phyloP scores from a whole-genome alignment of 2,113 vertebrate genomes.

The Tragulus kanchil region DNA sequence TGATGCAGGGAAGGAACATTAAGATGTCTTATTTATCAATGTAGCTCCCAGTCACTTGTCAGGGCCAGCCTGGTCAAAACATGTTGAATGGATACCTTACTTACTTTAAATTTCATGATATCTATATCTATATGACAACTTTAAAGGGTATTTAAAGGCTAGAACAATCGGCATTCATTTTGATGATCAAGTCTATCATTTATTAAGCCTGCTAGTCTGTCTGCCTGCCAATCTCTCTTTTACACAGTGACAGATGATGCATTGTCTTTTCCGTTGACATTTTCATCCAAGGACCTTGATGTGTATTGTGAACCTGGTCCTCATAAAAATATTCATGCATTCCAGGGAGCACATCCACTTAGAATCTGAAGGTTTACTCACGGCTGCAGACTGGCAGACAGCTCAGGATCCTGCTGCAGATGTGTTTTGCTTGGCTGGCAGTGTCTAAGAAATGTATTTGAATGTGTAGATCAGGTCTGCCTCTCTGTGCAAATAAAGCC shows the following conservation, averaged over 20 bases:
- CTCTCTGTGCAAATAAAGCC: slow-evolving; percentile 10
- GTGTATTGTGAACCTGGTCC: slow-evolving; percentile 6
- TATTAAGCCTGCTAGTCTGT: slow-evolving; percentile 66
- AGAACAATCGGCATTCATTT: slow-evolving; percentile 59
- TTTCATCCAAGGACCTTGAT: slow-evolving; percentile 68
- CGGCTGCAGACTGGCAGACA: slow-evolving; percentile 17
- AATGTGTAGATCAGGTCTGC: background rate
- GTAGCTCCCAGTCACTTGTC: background rate
- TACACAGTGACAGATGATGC: slow-evolving; percentile 52
- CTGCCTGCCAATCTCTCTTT: slow-evolving; percentile 51
- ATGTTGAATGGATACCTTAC: background rate
- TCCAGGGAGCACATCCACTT: background rate
- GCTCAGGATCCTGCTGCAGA: slow-evolving; percentile 8
- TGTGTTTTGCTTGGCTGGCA: slow-evolving; percentile 47
- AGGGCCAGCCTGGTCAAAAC: slow-evolving; percentile 29
- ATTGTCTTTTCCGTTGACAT: slow-evolving; percentile 64
- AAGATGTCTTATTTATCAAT: background rate
- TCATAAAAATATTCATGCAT: slow-evolving; percentile 61
- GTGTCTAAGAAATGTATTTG: slow-evolving; percentile 13
- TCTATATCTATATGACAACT: slow-evolving; percentile 14
- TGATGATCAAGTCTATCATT: slow-evolving; percentile 55
- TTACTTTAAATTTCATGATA: slow-evolving; percentile 47
- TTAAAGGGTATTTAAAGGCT: slow-evolving; percentile 57
- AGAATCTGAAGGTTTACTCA: background rate
- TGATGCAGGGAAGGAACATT: background rate